Percentiles rank a stretch among this genome's conserved stretches.
These are phyloP conservation scores for Ichneumoninae sp. DNA, from an alignment of 2,888 invertebrate genomes.

Conservation along the genomic window DNA sequence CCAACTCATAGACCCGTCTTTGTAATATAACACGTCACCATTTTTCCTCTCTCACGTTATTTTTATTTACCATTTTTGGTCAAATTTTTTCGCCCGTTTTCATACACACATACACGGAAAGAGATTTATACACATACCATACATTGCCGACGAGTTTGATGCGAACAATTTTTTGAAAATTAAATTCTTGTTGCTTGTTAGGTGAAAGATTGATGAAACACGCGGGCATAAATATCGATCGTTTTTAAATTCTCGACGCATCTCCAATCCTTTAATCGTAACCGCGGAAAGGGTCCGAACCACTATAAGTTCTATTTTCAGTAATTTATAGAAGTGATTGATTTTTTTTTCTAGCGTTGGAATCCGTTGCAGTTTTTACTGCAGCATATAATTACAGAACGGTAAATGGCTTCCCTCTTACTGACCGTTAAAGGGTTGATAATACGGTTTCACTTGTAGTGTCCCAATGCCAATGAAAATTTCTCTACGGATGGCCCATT, in stretches of 20 bases:
- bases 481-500: background rate
- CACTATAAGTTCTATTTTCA: background rate
- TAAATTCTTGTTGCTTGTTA: background rate
- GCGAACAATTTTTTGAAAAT: background rate
- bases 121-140: background rate
- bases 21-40: slow-evolving; percentile 15
- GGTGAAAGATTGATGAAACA: background rate
- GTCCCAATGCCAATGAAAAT: background rate
- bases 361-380: background rate
- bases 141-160: background rate
- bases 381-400: background rate
- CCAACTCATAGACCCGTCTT: slow-evolving; percentile 5
- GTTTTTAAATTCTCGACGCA: background rate
- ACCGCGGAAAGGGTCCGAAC: background rate
- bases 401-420: background rate
- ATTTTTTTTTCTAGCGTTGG: background rate
- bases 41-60: slow-evolving; percentile 32
- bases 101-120: background rate
- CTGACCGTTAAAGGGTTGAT: background rate
- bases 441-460: background rate
- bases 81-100: slow-evolving; percentile 14
- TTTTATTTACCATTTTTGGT: slow-evolving; percentile 10
- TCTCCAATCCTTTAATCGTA: background rate
- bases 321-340: background rate
- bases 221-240: background rate